Percentiles rank a stretch among this genome's conserved stretches.
phyloP scores from a whole-genome alignment of 2,113 vertebrate species.

The Petrocephalus zakoni region DNA sequence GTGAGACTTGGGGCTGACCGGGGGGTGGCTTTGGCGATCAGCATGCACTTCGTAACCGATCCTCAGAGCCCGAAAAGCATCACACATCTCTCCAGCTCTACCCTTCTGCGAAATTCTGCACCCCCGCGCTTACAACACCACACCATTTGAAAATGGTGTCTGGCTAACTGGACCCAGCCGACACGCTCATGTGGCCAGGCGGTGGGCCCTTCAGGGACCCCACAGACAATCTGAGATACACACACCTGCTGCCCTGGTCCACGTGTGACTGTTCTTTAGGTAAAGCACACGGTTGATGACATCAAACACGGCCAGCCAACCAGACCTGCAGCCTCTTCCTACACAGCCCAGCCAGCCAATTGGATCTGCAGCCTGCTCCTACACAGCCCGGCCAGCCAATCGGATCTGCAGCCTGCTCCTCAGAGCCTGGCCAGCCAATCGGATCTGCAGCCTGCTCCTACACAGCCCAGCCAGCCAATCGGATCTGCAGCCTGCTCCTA shows the following conservation, averaged over 20 bases:
- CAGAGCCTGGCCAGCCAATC: conserved; percentile 7
- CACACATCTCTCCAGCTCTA: not conserved
- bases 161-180: not conserved
- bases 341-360: too few species aligned
- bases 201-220: not conserved
- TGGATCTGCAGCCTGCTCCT: conserved; percentile 9
- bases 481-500: conserved; percentile 24
- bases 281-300: conserved; percentile 22
- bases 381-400: conserved; percentile 5
- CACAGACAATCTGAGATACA: not conserved
- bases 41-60: not conserved
- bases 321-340: too few species aligned
- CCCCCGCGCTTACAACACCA: not conserved
- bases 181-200: not conserved
- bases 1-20: not conserved
- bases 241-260: not conserved
- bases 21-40: not conserved
- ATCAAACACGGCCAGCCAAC: conserved; percentile 23
- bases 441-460: conserved; percentile 24
- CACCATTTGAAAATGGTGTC: not conserved
- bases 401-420: conserved; percentile 21
- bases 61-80: too few species aligned
- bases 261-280: not conserved
- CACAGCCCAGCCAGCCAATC: conserved; percentile 16
- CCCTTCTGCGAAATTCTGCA: not conserved